Evolutionary conservation across 2,888 invertebrate genomes (phyloP), one percentile per base, ranked within the genome.

Genomic region (Shargacucullia verbasci): DNA sequence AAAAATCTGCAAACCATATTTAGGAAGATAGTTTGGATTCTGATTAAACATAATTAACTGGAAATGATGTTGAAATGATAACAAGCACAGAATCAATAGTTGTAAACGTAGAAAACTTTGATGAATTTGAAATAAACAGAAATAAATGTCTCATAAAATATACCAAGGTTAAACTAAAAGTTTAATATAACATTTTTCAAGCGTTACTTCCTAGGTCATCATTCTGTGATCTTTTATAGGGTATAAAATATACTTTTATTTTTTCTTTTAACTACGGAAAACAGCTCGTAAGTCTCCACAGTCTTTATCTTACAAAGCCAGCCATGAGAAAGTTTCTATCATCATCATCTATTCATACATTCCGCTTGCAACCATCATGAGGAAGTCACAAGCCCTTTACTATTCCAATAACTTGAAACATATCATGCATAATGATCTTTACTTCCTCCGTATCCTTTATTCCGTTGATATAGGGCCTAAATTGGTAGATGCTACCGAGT

Each of bases 371-470:
- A 66, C 64, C 70, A 71, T 64, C 64, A 65, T 43, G 58, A 64
- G 63, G 73, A 70, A 76, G 66, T 76, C 49, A 43, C 71, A 65
- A 74, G 62, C 71, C 78, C 79, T 76, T 74, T 73, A 59, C 68
- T 70, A 64, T 76, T 73, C 62, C 72, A 62, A 77, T 75, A 70
- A 71, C 63, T 70, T 46, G 50, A 50, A 62, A 66, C 67, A 53
- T 71, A 76, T 70, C 61, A 63, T 55, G 60, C 74, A 70, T 67
- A 61, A 40, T 33, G 40, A 60, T 63, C 33, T 69, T 48, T 72
- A 60, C 72, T 68, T 62, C 55, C 52, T 50, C 47, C 27, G 39
- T 59, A 59, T 46, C 43, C 58, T 64, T 52, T 83, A 75, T 72
- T 52, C 8, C 76, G 34, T 65, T 15, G 29, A 29, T 47, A 56